Evolutionary conservation across 2,113 vertebrate species (phyloP).

Genomic region (Stigmatopora argus): DNA sequence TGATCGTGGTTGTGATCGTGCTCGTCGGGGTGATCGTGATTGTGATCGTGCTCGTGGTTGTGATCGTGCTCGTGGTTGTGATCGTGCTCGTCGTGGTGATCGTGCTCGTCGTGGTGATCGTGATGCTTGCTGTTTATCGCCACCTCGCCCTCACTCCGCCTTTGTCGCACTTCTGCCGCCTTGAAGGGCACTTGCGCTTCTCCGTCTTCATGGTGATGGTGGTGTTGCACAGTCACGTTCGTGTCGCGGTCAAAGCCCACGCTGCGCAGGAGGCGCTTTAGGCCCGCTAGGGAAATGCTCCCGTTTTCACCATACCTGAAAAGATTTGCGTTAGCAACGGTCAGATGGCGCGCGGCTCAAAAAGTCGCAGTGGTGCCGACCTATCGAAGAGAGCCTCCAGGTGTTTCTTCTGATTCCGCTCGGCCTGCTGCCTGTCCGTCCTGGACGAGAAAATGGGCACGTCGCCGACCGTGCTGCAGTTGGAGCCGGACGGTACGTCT

Average conservation of each 20-base stretch:
- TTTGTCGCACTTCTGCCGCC: slow-evolving; percentile 7
- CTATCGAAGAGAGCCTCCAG: slow-evolving; percentile 86
- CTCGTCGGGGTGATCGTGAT: neutral
- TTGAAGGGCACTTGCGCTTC: neutral
- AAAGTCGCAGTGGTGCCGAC: slow-evolving; percentile 50
- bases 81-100: neutral
- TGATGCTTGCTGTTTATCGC: too few species aligned
- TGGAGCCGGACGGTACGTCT: neutral
- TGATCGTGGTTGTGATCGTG: neutral
- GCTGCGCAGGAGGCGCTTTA: slow-evolving; percentile 79
- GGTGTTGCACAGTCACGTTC: slow-evolving; percentile 70
- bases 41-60: neutral
- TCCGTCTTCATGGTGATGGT: slow-evolving; percentile 16
- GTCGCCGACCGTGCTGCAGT: slow-evolving; percentile 23
- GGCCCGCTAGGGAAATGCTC: slow-evolving; percentile 80
- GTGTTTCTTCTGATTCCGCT: slow-evolving; percentile 73
- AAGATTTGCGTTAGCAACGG: too few species aligned
- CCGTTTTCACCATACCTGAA: slow-evolving; percentile 79
- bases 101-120: neutral
- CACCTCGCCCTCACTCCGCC: slow-evolving; percentile 28
- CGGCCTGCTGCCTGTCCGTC: slow-evolving; percentile 71
- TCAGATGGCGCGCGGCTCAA: neutral
- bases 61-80: slow-evolving; percentile 2
- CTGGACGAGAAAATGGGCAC: slow-evolving; percentile 28
- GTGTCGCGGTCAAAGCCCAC: slow-evolving; percentile 80